These are phyloP conservation scores for Chaetodon trifascialis DNA, from an alignment of 2,113 vertebrate species.

Conservation along the genomic window DNA sequence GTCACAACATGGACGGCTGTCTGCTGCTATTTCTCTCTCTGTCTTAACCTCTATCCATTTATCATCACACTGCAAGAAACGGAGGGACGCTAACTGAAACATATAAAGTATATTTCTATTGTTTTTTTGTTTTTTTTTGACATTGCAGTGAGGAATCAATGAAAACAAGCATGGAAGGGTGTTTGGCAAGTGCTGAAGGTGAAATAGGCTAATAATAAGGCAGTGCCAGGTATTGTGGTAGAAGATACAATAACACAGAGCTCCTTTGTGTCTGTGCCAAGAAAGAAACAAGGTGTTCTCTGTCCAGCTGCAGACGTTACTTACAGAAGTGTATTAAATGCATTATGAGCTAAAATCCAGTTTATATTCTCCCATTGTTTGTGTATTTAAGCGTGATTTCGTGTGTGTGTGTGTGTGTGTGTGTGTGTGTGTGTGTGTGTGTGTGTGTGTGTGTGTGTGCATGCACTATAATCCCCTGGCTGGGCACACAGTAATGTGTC, in stretches of 20 bases:
- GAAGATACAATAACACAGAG: constrained; percentile 40
- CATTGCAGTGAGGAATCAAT: constrained; percentile 13
- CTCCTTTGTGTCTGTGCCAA: constrained; percentile 47
- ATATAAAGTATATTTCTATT: neutral
- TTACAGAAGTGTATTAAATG: constrained; percentile 27
- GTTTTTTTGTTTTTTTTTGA: neutral
- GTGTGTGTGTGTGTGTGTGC: neutral
- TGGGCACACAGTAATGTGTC: constrained; percentile 18
- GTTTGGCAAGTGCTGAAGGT: neutral
- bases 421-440: too few species aligned
- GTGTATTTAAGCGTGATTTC: constrained; percentile 9
- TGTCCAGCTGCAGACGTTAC: constrained; percentile 32
- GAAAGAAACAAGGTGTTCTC: constrained; percentile 38
- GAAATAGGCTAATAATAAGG: constrained; percentile 31
- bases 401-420: too few species aligned
- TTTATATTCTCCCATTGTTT: constrained; percentile 29
- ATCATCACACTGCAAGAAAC: neutral
- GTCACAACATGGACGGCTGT: constrained; percentile 38
- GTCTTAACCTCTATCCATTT: constrained; percentile 8
- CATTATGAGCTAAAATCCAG: constrained; percentile 24
- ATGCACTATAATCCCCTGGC: constrained; percentile 18
- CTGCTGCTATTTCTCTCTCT: constrained; percentile 36
- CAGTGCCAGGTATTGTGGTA: constrained; percentile 43
- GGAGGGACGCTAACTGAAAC: neutral
- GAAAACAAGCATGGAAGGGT: neutral